A percentile compares a stretch with the other conserved stretches of the same genome.
phyloP scores from a whole-genome alignment of 1,140 invertebrate species.

The Papilio aristodemus region DNA sequence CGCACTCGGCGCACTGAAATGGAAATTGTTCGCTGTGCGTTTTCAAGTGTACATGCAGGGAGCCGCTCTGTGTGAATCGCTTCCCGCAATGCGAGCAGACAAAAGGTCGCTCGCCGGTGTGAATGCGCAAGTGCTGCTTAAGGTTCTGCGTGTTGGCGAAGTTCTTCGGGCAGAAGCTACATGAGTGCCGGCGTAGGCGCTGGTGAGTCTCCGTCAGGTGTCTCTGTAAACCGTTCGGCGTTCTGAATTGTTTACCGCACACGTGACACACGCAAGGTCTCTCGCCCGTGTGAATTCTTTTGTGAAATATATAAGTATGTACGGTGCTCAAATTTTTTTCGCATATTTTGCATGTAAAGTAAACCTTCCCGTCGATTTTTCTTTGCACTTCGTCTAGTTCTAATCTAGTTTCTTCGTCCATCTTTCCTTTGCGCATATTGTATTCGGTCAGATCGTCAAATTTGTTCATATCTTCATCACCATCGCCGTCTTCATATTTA shows the following conservation, averaged over 20 bases:
- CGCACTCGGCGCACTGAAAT: constrained; percentile 83
- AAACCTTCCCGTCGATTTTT: constrained; percentile 59
- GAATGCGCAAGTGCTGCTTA: constrained; percentile 84
- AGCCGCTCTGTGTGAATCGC: constrained; percentile 72
- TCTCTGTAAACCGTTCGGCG: constrained; percentile 82
- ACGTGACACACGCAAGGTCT: constrained; percentile 86
- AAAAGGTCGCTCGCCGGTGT: constrained; percentile 84
- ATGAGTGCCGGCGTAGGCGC: constrained; percentile 80
- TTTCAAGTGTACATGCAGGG: constrained; percentile 70
- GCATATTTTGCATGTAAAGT: constrained; percentile 82
- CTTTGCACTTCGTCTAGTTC: constrained; percentile 54
- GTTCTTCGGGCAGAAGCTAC: constrained; percentile 79
- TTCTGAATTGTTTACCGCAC: constrained; percentile 87
- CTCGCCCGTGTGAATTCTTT: constrained; percentile 86
- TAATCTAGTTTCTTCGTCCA: constrained; percentile 55
- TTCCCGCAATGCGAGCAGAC: constrained; percentile 81
- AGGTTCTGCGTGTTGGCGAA: constrained; percentile 81
- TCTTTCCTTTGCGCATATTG: constrained; percentile 57
- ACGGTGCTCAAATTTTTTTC: constrained; percentile 82
- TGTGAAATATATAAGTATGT: constrained; percentile 83
- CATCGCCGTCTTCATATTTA: constrained; percentile 14
- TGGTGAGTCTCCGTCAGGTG: constrained; percentile 85
- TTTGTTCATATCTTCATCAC: constrained; percentile 38
- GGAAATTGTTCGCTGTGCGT: constrained; percentile 82
- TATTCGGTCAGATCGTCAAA: constrained; percentile 60